Conservation (phyloP, 2,797 vertebrate genomes). For the Heliangelus exortis region DNA sequence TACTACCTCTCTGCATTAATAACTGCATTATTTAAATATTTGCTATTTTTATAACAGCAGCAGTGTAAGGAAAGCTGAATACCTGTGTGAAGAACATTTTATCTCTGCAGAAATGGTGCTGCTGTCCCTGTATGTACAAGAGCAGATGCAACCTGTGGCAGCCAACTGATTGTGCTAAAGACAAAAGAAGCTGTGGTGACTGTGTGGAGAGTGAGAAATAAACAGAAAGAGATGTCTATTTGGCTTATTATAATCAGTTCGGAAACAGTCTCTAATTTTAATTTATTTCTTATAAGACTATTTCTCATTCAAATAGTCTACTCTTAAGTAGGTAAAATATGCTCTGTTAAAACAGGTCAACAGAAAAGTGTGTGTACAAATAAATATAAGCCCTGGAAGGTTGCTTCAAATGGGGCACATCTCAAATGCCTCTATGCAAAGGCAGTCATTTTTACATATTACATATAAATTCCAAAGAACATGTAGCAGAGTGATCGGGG, state of each 20-base stretch:
- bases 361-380: too few species aligned
- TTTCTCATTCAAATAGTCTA: neutral
- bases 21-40: neutral
- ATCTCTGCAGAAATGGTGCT: neutral
- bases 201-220: neutral
- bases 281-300: too few species aligned
- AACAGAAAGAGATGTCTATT: neutral
- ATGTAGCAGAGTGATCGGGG: neutral
- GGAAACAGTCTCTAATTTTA: neutral
- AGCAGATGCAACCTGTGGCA: neutral
- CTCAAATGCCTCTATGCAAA: too few species aligned
- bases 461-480: neutral
- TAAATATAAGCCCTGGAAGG: too few species aligned
- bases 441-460: accelerated
- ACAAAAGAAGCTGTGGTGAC: neutral
- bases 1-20: neutral
- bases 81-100: neutral
- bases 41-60: neutral
- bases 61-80: neutral
- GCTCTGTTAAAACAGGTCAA: too few species aligned
- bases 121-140: neutral
- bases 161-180: neutral
- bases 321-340: neutral
- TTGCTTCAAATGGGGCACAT: too few species aligned
- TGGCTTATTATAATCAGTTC: neutral